These are phyloP conservation scores for Bradysia coprophila DNA, from an alignment of 1,140 invertebrate genomes.

Conservation along the genomic window DNA sequence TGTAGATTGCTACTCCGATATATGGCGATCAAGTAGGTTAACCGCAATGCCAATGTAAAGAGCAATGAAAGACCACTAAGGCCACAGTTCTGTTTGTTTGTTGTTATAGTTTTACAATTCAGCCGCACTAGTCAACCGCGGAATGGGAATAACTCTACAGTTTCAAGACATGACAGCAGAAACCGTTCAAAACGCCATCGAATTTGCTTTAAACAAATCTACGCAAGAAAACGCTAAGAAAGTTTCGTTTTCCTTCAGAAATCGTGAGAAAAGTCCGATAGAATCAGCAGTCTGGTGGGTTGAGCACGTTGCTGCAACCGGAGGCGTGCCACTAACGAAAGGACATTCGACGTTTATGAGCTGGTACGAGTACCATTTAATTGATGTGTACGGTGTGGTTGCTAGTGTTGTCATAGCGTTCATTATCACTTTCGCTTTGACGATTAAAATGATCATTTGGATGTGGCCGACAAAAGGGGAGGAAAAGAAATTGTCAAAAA, in stretches of 20 bases:
- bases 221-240: constrained; percentile 15
- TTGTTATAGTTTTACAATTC: constrained; percentile 28
- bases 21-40: constrained; percentile 41
- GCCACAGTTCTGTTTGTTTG: too few species aligned
- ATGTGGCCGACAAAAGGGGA: too few species aligned
- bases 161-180: constrained; percentile 36
- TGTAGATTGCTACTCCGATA: constrained; percentile 48
- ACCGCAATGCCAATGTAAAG: constrained; percentile 11
- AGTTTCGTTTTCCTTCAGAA: constrained; percentile 16
- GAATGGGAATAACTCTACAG: constrained; percentile 33
- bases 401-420: too few species aligned
- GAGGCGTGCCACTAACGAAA: constrained; percentile 23
- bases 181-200: constrained; percentile 28
- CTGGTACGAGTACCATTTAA: constrained; percentile 15
- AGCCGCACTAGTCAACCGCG: constrained; percentile 33
- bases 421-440: too few species aligned
- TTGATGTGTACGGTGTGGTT: constrained; percentile 12
- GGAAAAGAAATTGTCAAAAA: too few species aligned
- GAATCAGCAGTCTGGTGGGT: constrained; percentile 25
- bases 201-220: constrained; percentile 23
- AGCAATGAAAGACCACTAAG: background rate
- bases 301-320: constrained; percentile 26
- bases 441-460: too few species aligned
- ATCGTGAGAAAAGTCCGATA: constrained; percentile 15
- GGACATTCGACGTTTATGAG: constrained; percentile 15